Conservation (phyloP, 2,888 invertebrate genomes). For the Macroteleia sp. region DNA sequence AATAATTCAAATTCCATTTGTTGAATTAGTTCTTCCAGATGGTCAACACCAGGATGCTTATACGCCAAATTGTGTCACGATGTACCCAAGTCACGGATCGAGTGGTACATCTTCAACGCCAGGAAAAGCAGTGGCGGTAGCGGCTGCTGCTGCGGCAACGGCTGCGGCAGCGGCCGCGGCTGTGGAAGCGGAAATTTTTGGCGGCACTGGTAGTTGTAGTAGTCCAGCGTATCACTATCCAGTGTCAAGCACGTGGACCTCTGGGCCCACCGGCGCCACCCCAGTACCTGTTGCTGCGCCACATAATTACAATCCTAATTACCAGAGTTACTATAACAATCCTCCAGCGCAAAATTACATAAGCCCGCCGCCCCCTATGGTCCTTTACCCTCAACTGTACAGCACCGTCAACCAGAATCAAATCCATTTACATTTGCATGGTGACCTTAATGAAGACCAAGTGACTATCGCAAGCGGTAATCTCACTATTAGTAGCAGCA, state of each 20-base stretch:
- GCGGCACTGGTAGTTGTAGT: constrained; percentile 69
- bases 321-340: constrained; percentile 89
- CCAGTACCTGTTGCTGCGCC: constrained; percentile 78
- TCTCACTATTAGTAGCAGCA: constrained; percentile 83
- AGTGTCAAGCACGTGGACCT: constrained; percentile 81
- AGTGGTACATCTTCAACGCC: constrained; percentile 60
- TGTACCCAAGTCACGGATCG: constrained; percentile 77
- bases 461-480: constrained; percentile 84
- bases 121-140: constrained; percentile 72
- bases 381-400: constrained; percentile 91
- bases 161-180: constrained; percentile 75
- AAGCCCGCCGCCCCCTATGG: constrained; percentile 88
- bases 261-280: constrained; percentile 78
- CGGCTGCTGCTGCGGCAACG: constrained; percentile 73
- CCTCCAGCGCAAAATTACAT: constrained; percentile 86
- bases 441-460: constrained; percentile 82
- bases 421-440: constrained; percentile 91
- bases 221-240: constrained; percentile 80
- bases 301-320: constrained; percentile 87
- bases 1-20: too few species aligned
- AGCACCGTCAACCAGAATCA: constrained; percentile 95
- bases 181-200: constrained; percentile 75
- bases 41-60: constrained; percentile 79
- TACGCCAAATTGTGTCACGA: constrained; percentile 80
- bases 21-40: constrained; percentile 76